Conservation (phyloP, 2,888 invertebrate species). For the Nudaria mundana region DNA sequence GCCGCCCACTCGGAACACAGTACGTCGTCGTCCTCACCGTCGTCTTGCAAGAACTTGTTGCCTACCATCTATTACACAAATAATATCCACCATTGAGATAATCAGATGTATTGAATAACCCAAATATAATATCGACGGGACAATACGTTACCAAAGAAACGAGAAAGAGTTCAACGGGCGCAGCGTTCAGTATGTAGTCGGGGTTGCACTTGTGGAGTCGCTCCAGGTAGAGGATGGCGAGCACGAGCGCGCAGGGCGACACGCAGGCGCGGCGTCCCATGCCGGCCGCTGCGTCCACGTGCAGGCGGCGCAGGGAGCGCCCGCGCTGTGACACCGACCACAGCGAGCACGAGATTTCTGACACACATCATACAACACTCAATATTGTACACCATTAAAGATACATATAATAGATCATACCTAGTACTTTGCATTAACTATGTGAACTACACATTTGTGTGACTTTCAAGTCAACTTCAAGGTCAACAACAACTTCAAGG, state of each 20-base stretch:
- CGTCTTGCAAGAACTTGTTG: slow-evolving; percentile 96
- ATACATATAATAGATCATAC: too few relatives aligned
- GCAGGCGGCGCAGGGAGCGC: slow-evolving; percentile 88
- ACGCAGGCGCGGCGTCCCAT: slow-evolving; percentile 91
- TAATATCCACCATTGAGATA: neutral
- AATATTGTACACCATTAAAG: too few relatives aligned
- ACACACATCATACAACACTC: neutral
- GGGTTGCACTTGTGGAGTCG: slow-evolving; percentile 91
- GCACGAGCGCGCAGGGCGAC: slow-evolving; percentile 95
- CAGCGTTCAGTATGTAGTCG: slow-evolving; percentile 89
- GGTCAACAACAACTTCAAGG: too few relatives aligned
- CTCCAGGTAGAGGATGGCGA: slow-evolving; percentile 96
- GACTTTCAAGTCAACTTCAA: too few relatives aligned
- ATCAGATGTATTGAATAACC: neutral
- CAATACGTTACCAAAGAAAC: slow-evolving; percentile 89
- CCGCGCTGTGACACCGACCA: slow-evolving; percentile 90
- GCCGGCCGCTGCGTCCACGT: slow-evolving; percentile 88
- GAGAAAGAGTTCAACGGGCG: slow-evolving; percentile 96
- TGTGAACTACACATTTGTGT: too few relatives aligned
- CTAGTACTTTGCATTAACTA: too few relatives aligned
- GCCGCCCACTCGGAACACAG: slow-evolving; percentile 96
- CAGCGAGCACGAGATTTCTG: slow-evolving; percentile 91
- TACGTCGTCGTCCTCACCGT: slow-evolving; percentile 95
- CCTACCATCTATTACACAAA: slow-evolving; percentile 91
- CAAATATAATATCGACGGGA: neutral